Evolutionary conservation across 2,113 vertebrate genomes (phyloP).

Genomic region (Xenopus tropicalis): DNA sequence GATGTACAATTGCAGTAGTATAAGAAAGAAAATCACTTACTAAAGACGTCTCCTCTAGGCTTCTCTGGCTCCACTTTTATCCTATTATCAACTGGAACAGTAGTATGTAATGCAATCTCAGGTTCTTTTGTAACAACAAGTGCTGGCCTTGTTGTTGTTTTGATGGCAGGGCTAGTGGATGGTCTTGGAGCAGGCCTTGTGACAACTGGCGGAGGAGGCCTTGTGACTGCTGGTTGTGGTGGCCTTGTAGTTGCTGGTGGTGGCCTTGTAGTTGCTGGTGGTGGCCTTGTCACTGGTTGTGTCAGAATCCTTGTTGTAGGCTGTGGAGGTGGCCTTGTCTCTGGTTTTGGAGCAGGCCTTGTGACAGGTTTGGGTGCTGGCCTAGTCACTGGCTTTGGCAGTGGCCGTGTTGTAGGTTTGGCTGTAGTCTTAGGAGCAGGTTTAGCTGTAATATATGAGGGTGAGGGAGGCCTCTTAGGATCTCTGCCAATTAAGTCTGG

Average conservation of each 20-base stretch:
- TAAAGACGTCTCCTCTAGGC: constrained; percentile 93
- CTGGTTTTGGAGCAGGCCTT: constrained; percentile 37
- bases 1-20: not conserved
- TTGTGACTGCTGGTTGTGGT: constrained; percentile 38
- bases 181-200: constrained; percentile 26
- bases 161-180: constrained; percentile 38
- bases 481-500: constrained; percentile 61
- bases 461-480: constrained; percentile 61
- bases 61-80: constrained; percentile 84
- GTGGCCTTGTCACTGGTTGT: constrained; percentile 56
- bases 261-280: constrained; percentile 45
- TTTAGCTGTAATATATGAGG: constrained; percentile 47
- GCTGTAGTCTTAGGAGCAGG: constrained; percentile 57
- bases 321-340: constrained; percentile 54
- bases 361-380: constrained; percentile 41
- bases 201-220: constrained; percentile 38
- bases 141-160: constrained; percentile 45
- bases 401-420: constrained; percentile 63
- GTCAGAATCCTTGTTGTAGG: constrained; percentile 56
- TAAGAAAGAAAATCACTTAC: constrained; percentile 67
- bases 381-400: constrained; percentile 58
- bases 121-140: constrained; percentile 45
- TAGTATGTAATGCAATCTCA: constrained; percentile 47
- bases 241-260: constrained; percentile 50
- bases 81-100: constrained; percentile 75